Percentiles rank a stretch among this genome's conserved stretches.
Evolutionary conservation across 2,113 vertebrate species (phyloP).

Genomic region (Reinhardtius hippoglossoides): DNA sequence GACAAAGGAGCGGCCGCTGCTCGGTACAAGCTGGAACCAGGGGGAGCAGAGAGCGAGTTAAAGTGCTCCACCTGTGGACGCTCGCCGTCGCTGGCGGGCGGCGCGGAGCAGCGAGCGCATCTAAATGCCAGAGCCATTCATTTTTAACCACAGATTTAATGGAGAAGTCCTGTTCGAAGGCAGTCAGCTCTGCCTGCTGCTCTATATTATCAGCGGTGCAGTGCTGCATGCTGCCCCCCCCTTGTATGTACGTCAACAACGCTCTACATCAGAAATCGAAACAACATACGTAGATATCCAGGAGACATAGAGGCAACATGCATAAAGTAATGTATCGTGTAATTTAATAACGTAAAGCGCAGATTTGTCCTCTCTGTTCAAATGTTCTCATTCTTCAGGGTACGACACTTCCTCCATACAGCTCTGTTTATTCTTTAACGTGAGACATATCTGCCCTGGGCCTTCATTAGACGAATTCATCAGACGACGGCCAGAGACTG

Average conservation of each 20-base stretch:
- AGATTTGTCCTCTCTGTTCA: not conserved
- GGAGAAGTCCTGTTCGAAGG: conserved; percentile 59
- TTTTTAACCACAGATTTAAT: conserved; percentile 71
- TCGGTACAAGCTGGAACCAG: not conserved
- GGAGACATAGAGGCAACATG: not conserved
- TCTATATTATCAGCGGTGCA: not conserved
- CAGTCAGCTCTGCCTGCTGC: not conserved
- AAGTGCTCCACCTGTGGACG: conserved; percentile 25
- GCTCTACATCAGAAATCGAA: not conserved
- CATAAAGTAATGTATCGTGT: too few species aligned
- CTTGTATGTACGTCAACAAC: not conserved
- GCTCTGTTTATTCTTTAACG: not conserved
- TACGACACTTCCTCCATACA: not conserved
- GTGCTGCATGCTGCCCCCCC: not conserved
- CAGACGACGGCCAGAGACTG: not conserved
- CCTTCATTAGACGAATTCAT: conserved; percentile 4
- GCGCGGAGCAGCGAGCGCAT: conserved; percentile 17
- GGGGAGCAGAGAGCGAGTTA: conserved; percentile 46
- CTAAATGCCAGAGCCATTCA: conserved; percentile 53
- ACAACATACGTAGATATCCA: not conserved
- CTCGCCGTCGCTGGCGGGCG: conserved; percentile 18
- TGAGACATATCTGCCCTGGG: not conserved
- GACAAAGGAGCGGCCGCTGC: conserved; percentile 6
- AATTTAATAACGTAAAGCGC: too few species aligned
- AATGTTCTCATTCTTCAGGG: not conserved